phyloP scores from a whole-genome alignment of 2,113 vertebrate genomes.

The Balaeniceps rex region DNA sequence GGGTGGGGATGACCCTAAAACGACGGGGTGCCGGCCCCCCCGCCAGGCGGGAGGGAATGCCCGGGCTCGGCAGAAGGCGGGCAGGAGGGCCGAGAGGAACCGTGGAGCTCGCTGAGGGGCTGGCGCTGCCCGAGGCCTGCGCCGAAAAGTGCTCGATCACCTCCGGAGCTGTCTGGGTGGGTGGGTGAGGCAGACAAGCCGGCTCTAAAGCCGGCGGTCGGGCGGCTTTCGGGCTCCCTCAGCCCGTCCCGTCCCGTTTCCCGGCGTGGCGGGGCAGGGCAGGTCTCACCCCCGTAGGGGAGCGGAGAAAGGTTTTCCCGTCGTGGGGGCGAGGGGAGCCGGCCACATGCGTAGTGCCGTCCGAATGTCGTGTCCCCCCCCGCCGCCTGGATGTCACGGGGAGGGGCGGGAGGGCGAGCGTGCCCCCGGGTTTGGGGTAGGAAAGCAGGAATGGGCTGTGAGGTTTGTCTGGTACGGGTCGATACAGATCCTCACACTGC shows the following conservation, averaged over 20 bases:
- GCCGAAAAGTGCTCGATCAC: background rate
- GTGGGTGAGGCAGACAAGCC: background rate
- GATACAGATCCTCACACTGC: accelerated
- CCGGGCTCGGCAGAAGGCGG: background rate
- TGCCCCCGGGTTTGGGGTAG: background rate
- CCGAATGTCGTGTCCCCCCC: background rate
- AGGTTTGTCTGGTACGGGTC: background rate
- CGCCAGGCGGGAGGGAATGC: background rate
- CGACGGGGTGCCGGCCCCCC: too few relatives aligned
- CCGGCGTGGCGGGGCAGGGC: background rate
- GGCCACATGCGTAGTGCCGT: background rate
- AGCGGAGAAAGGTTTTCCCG: too few relatives aligned
- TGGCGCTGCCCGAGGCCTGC: background rate
- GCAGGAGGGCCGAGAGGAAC: background rate
- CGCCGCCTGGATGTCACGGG: background rate
- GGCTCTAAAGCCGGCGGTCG: background rate
- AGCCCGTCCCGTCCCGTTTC: background rate
- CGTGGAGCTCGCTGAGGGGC: background rate
- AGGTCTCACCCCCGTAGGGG: background rate
- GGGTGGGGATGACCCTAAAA: background rate
- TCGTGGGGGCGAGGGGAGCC: background rate
- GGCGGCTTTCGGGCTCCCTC: background rate
- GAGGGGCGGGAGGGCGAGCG: too few relatives aligned
- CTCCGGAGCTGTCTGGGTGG: background rate
- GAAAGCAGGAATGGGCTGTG: accelerated